Evolutionary conservation across 1,140 invertebrate species (phyloP).

Genomic region (Papilio polytes): DNA sequence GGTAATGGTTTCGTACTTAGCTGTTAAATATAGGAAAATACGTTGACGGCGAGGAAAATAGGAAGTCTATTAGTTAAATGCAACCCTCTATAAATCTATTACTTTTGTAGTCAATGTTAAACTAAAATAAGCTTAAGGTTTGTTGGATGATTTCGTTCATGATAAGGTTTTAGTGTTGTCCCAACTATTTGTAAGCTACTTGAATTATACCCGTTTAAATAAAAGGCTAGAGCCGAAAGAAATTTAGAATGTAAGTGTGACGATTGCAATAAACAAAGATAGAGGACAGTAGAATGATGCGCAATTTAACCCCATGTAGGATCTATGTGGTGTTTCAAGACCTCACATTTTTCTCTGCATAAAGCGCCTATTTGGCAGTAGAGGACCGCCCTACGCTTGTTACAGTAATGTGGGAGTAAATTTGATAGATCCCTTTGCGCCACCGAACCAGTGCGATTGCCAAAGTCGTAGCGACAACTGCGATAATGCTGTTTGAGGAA

Average conservation of each 20-base stretch:
- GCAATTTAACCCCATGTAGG: background rate
- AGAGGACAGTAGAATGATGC: background rate
- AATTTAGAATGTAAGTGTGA: background rate
- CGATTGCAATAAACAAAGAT: background rate
- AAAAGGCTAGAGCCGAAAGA: background rate
- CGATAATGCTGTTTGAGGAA: conserved; percentile 11
- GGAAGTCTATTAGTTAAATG: background rate
- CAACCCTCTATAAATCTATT: too few relatives aligned
- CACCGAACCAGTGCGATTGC: conserved; percentile 25
- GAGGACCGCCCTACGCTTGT: conserved; percentile 47
- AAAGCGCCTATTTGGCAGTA: conserved; percentile 46
- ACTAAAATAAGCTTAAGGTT: background rate
- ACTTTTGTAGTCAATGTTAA: background rate
- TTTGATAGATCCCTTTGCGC: conserved; percentile 60
- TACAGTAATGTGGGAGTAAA: conserved; percentile 67
- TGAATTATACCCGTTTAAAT: background rate
- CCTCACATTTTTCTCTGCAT: conserved; percentile 46
- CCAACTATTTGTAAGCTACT: background rate
- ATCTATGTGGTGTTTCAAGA: conserved; percentile 3
- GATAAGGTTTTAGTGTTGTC: background rate
- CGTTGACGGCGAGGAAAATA: background rate
- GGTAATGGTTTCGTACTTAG: background rate
- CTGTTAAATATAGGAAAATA: background rate
- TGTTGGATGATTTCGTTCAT: background rate
- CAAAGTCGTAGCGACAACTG: background rate